These are phyloP conservation scores for Daktulosphaira vitifoliae DNA, from an alignment of 1,140 invertebrate genomes.

Conservation along the genomic window DNA sequence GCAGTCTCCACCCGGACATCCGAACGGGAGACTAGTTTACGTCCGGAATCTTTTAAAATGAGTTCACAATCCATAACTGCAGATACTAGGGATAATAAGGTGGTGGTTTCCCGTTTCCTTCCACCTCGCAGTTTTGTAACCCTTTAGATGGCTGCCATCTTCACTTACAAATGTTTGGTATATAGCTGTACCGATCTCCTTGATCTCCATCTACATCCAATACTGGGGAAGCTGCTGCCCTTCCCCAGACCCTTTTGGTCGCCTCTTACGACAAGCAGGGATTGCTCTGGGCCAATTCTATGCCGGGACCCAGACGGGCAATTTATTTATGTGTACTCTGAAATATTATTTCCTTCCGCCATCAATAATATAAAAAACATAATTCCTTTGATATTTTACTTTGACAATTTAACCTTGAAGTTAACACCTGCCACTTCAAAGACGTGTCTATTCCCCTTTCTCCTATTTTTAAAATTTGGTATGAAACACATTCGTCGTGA, in stretches of 20 bases:
- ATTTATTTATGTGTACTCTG: no score
- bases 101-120: constrained; percentile 12
- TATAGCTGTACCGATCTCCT: background rate
- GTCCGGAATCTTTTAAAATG: constrained; percentile 7
- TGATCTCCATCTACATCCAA: background rate
- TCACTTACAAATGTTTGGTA: no score
- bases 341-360: no score
- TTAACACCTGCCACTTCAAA: no score
- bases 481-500: no score
- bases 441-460: no score
- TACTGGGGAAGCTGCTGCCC: constrained; percentile 14
- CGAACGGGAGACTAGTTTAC: constrained; percentile 11
- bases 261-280: background rate
- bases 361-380: no score
- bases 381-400: no score
- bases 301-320: background rate
- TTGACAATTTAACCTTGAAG: no score
- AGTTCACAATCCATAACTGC: constrained; percentile 7
- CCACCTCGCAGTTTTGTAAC: constrained; percentile 2
- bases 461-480: no score
- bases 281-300: constrained; percentile 18
- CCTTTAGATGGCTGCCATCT: constrained; percentile 7
- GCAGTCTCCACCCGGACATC: constrained; percentile 3
- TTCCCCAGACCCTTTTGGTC: constrained; percentile 5
- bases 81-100: constrained; percentile 16